Conservation (phyloP, 2,797 vertebrate species). For the Lepilemur ruficaudatus region DNA sequence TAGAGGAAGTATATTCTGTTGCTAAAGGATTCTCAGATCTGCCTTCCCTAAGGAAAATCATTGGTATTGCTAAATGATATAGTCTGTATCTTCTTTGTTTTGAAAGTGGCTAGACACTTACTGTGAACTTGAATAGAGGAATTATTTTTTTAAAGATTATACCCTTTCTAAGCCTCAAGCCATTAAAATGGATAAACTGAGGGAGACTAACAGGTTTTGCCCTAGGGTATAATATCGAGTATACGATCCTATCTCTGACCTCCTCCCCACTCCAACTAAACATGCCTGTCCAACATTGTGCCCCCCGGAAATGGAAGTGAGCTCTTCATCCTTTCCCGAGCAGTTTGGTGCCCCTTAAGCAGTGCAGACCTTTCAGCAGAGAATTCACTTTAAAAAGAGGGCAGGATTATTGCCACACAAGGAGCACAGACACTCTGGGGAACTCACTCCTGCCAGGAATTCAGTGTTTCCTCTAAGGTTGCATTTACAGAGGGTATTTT, state of each 20-base stretch:
- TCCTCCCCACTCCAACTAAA: neutral
- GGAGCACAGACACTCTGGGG: neutral
- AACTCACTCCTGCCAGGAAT: slow-evolving; percentile 11
- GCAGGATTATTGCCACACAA: neutral
- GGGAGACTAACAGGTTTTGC: neutral
- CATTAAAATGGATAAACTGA: neutral
- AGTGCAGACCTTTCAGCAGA: neutral
- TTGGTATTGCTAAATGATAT: slow-evolving; percentile 62
- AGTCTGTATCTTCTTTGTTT: slow-evolving; percentile 57
- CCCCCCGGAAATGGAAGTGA: neutral
- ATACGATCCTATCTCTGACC: neutral
- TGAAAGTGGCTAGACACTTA: neutral
- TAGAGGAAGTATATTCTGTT: slow-evolving; percentile 68
- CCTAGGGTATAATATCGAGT: slow-evolving; percentile 63
- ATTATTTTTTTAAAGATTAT: neutral
- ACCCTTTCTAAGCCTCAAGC: neutral
- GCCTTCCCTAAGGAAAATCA: slow-evolving; percentile 59
- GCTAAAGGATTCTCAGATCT: slow-evolving; percentile 46
- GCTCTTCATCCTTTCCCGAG: neutral
- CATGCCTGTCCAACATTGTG: neutral
- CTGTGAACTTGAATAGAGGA: neutral
- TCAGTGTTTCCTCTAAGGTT: neutral
- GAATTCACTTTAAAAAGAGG: neutral
- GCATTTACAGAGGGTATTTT: slow-evolving; percentile 4
- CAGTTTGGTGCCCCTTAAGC: neutral